A percentile compares a stretch with the other conserved stretches of the same genome.
phyloP scores from a whole-genome alignment of 2,113 vertebrate genomes.

The Gobius niger region DNA sequence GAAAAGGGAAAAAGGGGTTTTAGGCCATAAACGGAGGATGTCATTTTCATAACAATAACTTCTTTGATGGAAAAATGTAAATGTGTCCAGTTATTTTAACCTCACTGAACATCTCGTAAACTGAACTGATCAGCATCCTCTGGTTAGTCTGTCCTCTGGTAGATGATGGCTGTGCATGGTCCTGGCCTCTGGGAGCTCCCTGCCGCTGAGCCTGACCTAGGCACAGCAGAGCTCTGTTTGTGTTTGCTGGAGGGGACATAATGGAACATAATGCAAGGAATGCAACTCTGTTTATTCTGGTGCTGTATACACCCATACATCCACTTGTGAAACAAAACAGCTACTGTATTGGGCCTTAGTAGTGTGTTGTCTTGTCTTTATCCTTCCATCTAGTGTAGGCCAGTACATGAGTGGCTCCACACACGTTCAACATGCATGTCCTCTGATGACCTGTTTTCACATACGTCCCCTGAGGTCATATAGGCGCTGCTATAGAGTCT shows the following conservation, averaged over 20 bases:
- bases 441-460: conserved; percentile 33
- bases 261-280: conserved; percentile 6
- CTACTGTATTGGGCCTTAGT: background rate
- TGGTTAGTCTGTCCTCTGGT: background rate
- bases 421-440: conserved; percentile 7
- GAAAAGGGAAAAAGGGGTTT: too few relatives aligned
- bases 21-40: too few relatives aligned
- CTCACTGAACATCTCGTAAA: too few relatives aligned
- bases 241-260: background rate
- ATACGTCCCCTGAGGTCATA: conserved; percentile 25
- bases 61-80: too few relatives aligned
- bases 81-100: too few relatives aligned
- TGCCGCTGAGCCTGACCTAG: background rate
- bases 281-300: conserved; percentile 1
- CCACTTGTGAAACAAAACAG: background rate
- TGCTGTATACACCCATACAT: conserved; percentile 3
- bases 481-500: conserved; percentile 23
- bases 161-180: background rate
- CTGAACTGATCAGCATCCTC: too few relatives aligned
- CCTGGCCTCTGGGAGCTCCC: background rate
- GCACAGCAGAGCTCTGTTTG: background rate
- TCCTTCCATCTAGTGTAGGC: background rate
- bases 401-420: background rate
- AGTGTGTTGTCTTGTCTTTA: background rate
- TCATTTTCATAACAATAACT: too few relatives aligned